Evolutionary conservation across 1,140 invertebrate genomes (phyloP).

Genomic region (Bombus pyrosoma): DNA sequence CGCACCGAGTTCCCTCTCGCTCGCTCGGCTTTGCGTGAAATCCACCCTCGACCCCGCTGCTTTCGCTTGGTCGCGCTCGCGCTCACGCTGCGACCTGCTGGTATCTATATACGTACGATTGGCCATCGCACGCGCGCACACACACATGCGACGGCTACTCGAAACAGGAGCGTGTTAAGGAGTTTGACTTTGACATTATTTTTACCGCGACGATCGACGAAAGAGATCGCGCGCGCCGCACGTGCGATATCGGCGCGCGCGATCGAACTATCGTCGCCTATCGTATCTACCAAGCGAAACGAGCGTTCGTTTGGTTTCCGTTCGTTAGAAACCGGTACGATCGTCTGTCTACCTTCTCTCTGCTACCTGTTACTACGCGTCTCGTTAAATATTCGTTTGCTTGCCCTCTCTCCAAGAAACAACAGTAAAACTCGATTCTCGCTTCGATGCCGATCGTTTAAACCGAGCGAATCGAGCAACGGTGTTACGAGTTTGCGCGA

Average conservation of each 20-base stretch:
- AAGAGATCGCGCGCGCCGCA: neutral
- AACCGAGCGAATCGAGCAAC: neutral
- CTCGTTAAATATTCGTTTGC: neutral
- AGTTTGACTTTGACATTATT: conserved; percentile 55
- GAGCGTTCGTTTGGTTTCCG: neutral
- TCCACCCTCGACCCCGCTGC: conserved; percentile 34
- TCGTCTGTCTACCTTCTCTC: neutral
- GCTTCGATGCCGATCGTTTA: neutral
- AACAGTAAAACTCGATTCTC: neutral
- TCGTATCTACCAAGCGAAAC: neutral
- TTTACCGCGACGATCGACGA: conserved; percentile 6
- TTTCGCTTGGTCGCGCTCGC: conserved; percentile 41
- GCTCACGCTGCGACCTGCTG: conserved; percentile 29
- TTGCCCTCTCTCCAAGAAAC: neutral
- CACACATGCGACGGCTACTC: neutral
- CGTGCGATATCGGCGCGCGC: neutral
- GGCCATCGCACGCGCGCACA: neutral
- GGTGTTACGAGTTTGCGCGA: neutral
- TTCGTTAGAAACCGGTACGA: neutral
- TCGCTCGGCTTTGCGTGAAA: conserved; percentile 37
- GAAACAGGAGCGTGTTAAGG: conserved; percentile 57
- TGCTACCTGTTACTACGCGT: neutral
- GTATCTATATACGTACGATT: neutral
- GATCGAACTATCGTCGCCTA: neutral
- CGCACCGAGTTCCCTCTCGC: conserved; percentile 37